A percentile compares a stretch with the other conserved stretches of the same genome.
phyloP scores from a whole-genome alignment of 1,140 invertebrate genomes.

The Rhynchophorus ferrugineus region DNA sequence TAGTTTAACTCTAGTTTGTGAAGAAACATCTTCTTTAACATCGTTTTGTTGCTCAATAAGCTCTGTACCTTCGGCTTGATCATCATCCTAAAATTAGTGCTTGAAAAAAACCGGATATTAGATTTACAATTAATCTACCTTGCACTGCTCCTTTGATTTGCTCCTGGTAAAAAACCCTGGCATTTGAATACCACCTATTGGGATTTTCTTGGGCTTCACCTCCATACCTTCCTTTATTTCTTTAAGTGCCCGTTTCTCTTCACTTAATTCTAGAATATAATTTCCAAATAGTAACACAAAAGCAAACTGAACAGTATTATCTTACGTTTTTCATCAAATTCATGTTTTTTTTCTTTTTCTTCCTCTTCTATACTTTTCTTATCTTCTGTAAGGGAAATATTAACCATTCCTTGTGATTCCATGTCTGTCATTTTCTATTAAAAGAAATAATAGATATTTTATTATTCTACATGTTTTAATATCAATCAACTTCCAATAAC shows the following conservation, averaged over 20 bases:
- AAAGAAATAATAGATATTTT: too few species aligned
- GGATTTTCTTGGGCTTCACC: constrained; percentile 70
- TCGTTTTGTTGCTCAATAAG: constrained; percentile 35
- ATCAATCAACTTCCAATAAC: too few species aligned
- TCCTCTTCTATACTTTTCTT: constrained; percentile 66
- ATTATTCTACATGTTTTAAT: too few species aligned
- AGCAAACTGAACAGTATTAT: constrained; percentile 22
- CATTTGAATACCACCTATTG: constrained; percentile 75
- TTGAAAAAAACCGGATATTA: not conserved
- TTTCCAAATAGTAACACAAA: constrained; percentile 37
- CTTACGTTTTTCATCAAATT: too few species aligned
- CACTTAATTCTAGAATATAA: constrained; percentile 46
- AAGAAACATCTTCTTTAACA: constrained; percentile 31
- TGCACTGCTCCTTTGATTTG: constrained; percentile 62
- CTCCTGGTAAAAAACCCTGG: constrained; percentile 71
- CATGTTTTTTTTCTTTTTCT: too few species aligned
- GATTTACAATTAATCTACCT: constrained; percentile 39
- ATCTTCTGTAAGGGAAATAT: constrained; percentile 46
- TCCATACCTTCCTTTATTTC: constrained; percentile 59
- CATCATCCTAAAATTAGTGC: constrained; percentile 27
- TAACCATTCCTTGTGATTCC: too few species aligned
- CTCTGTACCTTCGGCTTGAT: constrained; percentile 35
- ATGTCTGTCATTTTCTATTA: too few species aligned
- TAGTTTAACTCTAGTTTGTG: constrained; percentile 36
- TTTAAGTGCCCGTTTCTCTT: constrained; percentile 47